Percentiles rank a stretch among this genome's conserved stretches.
phyloP scores from a whole-genome alignment of 1,140 invertebrate genomes.

The Teleogryllus occipitalis region DNA sequence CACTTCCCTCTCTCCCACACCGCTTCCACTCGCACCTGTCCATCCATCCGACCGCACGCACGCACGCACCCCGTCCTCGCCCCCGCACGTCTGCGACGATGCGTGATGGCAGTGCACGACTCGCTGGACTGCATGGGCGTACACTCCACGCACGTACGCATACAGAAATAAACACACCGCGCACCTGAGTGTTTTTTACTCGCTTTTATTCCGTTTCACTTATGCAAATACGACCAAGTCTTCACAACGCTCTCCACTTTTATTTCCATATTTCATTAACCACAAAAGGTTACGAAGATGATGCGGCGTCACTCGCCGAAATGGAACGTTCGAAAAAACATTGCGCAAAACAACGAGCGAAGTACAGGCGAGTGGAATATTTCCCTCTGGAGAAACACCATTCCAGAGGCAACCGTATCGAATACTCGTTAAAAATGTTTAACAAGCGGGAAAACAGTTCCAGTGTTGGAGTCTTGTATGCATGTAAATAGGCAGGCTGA shows the following conservation, averaged over 20 bases:
- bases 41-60: neutral
- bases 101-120: neutral
- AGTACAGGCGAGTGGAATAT: neutral
- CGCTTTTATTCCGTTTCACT: neutral
- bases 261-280: neutral
- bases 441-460: neutral
- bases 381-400: neutral
- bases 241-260: neutral
- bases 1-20: neutral
- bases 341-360: neutral
- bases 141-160: neutral
- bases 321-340: neutral
- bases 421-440: slow-evolving; percentile 1
- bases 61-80: neutral
- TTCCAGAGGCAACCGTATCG: neutral
- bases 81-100: neutral
- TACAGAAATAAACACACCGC: no score
- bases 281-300: neutral
- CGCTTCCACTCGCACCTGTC: neutral
- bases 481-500: neutral
- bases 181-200: neutral
- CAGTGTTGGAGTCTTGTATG: neutral
- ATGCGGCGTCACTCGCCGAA: neutral
- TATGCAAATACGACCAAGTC: neutral
- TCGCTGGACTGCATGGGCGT: neutral